A percentile compares a stretch with the other conserved stretches of the same genome.
Conservation (phyloP, 2,113 vertebrate genomes). For the Heterotilapia buettikoferi region DNA sequence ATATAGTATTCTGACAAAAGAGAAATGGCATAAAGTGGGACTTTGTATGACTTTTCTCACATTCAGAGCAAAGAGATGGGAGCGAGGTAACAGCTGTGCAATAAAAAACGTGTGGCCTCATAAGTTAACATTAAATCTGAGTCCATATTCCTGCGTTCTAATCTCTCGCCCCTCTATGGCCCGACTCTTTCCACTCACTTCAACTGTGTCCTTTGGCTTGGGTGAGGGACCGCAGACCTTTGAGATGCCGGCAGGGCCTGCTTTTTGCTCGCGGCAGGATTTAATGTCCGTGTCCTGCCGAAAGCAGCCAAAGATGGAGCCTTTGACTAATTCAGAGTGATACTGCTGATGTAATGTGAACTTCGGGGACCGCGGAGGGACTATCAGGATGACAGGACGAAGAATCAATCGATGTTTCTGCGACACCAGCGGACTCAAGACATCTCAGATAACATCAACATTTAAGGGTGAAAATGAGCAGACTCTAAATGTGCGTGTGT, state of each 20-base stretch:
- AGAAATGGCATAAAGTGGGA: constrained; percentile 23
- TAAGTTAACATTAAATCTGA: constrained; percentile 48
- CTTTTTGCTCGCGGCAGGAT: constrained; percentile 32
- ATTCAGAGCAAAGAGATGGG: constrained; percentile 18
- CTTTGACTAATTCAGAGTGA: constrained; percentile 47
- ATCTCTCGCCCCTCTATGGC: constrained; percentile 29
- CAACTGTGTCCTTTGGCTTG: constrained; percentile 49
- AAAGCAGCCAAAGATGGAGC: constrained; percentile 41
- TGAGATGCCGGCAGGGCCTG: constrained; percentile 12
- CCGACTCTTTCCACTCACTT: constrained; percentile 45
- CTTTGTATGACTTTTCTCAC: constrained; percentile 46
- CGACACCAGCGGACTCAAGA: neutral
- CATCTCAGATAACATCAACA: constrained; percentile 49
- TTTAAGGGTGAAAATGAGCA: neutral
- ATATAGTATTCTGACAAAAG: neutral
- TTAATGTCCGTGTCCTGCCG: constrained; percentile 61
- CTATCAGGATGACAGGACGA: constrained; percentile 1
- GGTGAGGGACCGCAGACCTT: constrained; percentile 23
- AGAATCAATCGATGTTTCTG: constrained; percentile 12
- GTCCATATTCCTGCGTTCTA: constrained; percentile 34
- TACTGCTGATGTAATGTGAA: constrained; percentile 61
- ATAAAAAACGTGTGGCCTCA: constrained; percentile 61
- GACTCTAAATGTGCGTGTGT: neutral
- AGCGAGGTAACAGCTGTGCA: constrained; percentile 52
- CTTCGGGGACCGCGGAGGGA: constrained; percentile 26